phyloP scores from a whole-genome alignment of 2,113 vertebrate genomes.

The Podarcis cretensis region DNA sequence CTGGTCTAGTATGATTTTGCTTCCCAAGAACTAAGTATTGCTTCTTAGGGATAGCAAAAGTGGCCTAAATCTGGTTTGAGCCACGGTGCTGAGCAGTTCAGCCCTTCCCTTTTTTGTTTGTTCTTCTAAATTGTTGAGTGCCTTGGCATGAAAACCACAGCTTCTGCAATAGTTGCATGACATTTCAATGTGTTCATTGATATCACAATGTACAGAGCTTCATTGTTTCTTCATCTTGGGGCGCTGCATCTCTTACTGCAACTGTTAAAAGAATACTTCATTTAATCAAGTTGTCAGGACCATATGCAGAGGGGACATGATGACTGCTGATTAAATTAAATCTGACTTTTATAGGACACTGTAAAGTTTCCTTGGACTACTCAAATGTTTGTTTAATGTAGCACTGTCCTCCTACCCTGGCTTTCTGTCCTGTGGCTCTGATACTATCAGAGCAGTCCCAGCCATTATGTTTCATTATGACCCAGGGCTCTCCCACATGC shows the following conservation, averaged over 20 bases:
- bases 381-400: background rate
- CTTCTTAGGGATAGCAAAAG: background rate
- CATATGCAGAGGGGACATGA: background rate
- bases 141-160: background rate
- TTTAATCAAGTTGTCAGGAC: background rate
- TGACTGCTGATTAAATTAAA: background rate
- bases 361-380: background rate
- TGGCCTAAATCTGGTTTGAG: background rate
- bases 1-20: background rate
- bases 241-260: background rate
- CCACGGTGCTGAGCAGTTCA: background rate
- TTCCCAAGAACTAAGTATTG: background rate
- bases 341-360: fast-evolving
- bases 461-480: background rate
- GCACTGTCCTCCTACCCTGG: no score
- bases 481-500: no score
- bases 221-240: background rate
- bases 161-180: background rate
- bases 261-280: background rate
- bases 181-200: background rate
- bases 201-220: background rate
- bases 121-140: background rate
- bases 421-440: no score
- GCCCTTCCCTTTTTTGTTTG: constrained; percentile 13
- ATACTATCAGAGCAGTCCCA: background rate